Evolutionary conservation across 2,888 invertebrate species (phyloP).

Genomic region (Homarus gammarus): DNA sequence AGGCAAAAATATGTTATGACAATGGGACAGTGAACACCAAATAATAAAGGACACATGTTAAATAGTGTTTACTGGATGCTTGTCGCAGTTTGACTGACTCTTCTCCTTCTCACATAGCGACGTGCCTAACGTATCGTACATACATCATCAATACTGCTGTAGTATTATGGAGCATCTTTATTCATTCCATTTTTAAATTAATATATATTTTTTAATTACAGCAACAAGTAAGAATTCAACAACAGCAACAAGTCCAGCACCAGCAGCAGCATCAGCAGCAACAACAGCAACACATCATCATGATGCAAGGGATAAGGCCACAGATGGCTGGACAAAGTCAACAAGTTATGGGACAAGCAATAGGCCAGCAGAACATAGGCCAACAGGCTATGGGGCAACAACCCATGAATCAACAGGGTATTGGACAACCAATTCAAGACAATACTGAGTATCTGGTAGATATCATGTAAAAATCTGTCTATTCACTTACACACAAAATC

Average conservation of each 20-base stretch:
- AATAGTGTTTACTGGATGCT: too few relatives aligned
- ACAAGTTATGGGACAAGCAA: slow-evolving; percentile 68
- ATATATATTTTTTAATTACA: not conserved
- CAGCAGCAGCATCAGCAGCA: slow-evolving; percentile 79
- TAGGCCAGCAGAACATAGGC: slow-evolving; percentile 65
- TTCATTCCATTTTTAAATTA: not conserved
- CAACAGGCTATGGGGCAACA: slow-evolving; percentile 65
- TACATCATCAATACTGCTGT: too few relatives aligned
- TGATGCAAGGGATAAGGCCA: slow-evolving; percentile 77
- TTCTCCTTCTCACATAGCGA: too few relatives aligned
- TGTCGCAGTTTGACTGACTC: too few relatives aligned
- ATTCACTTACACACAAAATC: too few relatives aligned
- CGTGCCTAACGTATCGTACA: too few relatives aligned
- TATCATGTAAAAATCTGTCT: slow-evolving; percentile 20
- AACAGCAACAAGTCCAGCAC: slow-evolving; percentile 47
- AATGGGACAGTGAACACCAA: too few relatives aligned
- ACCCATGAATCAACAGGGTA: slow-evolving; percentile 65
- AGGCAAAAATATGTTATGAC: too few relatives aligned
- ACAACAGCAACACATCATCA: slow-evolving; percentile 79
- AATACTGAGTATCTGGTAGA: slow-evolving; percentile 57
- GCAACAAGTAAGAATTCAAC: slow-evolving; percentile 68
- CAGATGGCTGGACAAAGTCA: slow-evolving; percentile 67
- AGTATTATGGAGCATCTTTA: too few relatives aligned
- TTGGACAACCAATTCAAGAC: slow-evolving; percentile 65
- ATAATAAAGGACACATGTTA: too few relatives aligned